Percentiles rank a stretch among this genome's conserved stretches.
phyloP scores from a whole-genome alignment of 2,113 vertebrate genomes.

The Tetraodon nigroviridis region DNA sequence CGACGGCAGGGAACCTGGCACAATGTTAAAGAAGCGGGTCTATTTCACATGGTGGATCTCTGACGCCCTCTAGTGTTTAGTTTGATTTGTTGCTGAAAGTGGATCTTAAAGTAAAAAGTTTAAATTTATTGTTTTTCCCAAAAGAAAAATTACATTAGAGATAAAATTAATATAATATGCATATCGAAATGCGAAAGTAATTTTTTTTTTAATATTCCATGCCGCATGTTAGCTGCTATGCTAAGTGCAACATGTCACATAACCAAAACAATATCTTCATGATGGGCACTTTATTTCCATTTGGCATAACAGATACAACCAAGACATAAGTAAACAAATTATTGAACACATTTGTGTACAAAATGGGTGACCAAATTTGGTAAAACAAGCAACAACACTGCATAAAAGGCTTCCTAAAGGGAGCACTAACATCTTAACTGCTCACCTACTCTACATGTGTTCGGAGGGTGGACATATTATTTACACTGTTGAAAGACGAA shows the following conservation, averaged over 20 bases:
- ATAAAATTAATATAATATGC: too few species aligned
- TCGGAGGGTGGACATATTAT: not conserved
- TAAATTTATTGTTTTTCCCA: too few species aligned
- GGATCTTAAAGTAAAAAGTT: not conserved
- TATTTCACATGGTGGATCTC: not conserved
- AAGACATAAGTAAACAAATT: conserved; percentile 52
- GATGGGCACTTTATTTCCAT: conserved; percentile 83
- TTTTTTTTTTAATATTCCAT: not conserved
- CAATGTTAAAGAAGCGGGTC: not conserved
- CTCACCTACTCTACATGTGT: conserved; percentile 14
- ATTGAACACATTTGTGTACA: conserved; percentile 50
- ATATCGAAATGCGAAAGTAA: not conserved
- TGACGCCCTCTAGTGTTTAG: conserved; percentile 34
- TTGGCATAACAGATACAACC: conserved; percentile 76
- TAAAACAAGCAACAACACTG: conserved; percentile 23
- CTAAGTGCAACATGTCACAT: not conserved
- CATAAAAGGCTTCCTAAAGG: conserved; percentile 33
- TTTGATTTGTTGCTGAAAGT: not conserved
- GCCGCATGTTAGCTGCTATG: not conserved
- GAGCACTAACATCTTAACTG: conserved; percentile 17
- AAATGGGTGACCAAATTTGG: conserved; percentile 33
- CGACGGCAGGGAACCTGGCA: conserved; percentile 9
- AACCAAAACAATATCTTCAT: conserved; percentile 11
- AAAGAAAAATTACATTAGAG: too few species aligned
- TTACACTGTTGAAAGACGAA: conserved; percentile 12